Evolutionary conservation across 2,888 invertebrate genomes (phyloP), one percentile per base, ranked within the genome.

Genomic region (Eurytoma adleriae): DNA sequence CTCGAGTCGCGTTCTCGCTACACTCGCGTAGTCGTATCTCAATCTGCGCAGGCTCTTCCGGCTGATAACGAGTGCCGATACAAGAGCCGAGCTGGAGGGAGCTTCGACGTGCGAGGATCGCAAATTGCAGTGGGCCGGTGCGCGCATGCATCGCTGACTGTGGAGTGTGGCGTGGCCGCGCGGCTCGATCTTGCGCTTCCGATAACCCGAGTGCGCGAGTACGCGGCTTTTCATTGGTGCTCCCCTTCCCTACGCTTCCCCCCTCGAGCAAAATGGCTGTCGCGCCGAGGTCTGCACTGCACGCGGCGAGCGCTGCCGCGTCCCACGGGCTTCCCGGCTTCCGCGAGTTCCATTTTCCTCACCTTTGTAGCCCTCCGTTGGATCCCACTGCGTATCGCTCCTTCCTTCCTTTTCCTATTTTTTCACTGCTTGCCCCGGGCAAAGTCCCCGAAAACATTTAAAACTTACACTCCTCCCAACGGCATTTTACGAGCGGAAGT

Each of bases 21-120:
- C 87, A 88, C 88, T 83, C 84, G 86, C 88, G 18, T 13, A 48
- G 40, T 30, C 64, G 40, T 64, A 64, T 64, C 64, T 64, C 64
- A 64, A 64, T 62, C 79, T 64, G 30, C 72, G 74, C 69, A 27
- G 80, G 78, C 83, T 82, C 86, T 87, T 89, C 89, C 89, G 88
- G 87, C 84, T 85, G 88, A 89, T 90, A 86, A 87, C 84, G 84
- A 84, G 83, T 78, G 71, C 82, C 85, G 89, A 90, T 89, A 88
- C 54, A n/a, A 54, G 16, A n/a, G n/a, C 16, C 54, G 54, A 14
- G 67, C 73, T 67, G 18, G 48, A 3, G 52, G n/a, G 40, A 66
- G 30, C 80, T 83, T 84, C 66, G 81, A 66, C 79, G 61, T 66
- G 73, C 79, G 79, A 80, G 81, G 82, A 83, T 84, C 84, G 83